phyloP scores from a whole-genome alignment of 2,888 invertebrate genomes.

The Amiota mariae region DNA sequence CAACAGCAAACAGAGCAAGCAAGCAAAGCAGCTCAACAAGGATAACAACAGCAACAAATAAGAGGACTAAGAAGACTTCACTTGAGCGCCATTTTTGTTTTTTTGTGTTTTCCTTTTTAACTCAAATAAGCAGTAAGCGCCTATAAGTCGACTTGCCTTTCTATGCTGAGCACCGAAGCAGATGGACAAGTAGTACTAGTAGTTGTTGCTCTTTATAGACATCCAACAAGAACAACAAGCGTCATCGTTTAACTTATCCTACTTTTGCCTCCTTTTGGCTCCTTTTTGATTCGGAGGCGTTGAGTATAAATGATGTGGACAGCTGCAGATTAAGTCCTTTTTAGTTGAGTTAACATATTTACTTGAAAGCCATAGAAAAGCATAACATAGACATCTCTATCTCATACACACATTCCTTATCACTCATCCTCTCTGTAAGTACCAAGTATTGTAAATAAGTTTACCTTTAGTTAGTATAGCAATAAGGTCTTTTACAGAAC shows the following conservation, averaged over 20 bases:
- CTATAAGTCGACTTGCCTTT: background rate
- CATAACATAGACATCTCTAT: slow-evolving; percentile 20
- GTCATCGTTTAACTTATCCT: slow-evolving; percentile 14
- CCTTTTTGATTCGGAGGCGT: slow-evolving; percentile 6
- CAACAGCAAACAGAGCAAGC: slow-evolving; percentile 41
- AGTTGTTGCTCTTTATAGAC: slow-evolving; percentile 23
- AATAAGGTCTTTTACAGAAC: background rate
- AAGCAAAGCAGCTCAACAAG: background rate
- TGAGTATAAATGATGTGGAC: slow-evolving; percentile 38
- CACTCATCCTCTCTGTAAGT: background rate
- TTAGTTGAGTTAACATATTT: slow-evolving; percentile 31
- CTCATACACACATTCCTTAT: background rate
- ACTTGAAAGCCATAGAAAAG: slow-evolving; percentile 14
- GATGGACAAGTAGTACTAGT: background rate
- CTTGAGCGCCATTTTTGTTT: slow-evolving; percentile 12
- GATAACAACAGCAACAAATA: background rate
- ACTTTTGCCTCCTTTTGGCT: slow-evolving; percentile 36
- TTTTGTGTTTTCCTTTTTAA: background rate
- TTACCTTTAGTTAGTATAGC: background rate
- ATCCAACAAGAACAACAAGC: background rate
- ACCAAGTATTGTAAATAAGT: too few species aligned
- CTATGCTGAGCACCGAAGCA: background rate
- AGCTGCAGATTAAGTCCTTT: slow-evolving; percentile 49
- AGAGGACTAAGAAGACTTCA: background rate
- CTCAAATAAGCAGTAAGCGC: background rate